Conservation (phyloP, 2,113 vertebrate species). For the Oncorhynchus mykiss region DNA sequence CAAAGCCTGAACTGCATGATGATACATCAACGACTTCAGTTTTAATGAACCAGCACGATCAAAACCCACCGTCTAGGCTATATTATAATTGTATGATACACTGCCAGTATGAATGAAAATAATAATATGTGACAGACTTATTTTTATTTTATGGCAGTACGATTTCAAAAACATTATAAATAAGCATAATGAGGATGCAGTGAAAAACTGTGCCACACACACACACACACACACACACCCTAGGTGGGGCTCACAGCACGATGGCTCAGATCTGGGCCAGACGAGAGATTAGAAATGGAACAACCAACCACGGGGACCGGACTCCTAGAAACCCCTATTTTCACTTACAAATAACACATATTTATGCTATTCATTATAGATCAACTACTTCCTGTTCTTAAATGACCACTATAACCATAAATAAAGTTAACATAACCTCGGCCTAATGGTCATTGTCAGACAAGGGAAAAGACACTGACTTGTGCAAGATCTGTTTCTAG, state of each 20-base stretch:
- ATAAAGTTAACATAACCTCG: neutral
- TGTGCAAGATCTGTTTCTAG: too few species aligned
- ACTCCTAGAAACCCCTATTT: neutral
- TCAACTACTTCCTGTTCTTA: neutral
- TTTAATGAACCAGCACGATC: too few species aligned
- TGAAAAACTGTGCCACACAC: neutral
- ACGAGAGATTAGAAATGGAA: neutral
- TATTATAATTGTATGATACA: too few species aligned
- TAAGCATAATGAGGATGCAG: neutral
- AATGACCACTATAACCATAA: neutral
- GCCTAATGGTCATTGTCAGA: neutral
- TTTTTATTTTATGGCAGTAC: neutral
- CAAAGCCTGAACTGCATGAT: neutral
- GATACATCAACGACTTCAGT: neutral
- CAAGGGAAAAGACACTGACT: neutral
- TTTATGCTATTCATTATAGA: too few species aligned
- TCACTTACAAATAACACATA: neutral
- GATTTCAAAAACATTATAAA: neutral
- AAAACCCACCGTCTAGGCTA: too few species aligned
- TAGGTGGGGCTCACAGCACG: constrained; percentile 29
- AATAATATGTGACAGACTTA: neutral
- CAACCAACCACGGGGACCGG: neutral
- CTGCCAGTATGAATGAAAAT: neutral
- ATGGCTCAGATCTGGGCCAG: constrained; percentile 3
- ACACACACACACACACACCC: constrained; percentile 24